Evolutionary conservation across 2,797 vertebrate genomes (phyloP).

Genomic region (Centroberyx gerrardi): DNA sequence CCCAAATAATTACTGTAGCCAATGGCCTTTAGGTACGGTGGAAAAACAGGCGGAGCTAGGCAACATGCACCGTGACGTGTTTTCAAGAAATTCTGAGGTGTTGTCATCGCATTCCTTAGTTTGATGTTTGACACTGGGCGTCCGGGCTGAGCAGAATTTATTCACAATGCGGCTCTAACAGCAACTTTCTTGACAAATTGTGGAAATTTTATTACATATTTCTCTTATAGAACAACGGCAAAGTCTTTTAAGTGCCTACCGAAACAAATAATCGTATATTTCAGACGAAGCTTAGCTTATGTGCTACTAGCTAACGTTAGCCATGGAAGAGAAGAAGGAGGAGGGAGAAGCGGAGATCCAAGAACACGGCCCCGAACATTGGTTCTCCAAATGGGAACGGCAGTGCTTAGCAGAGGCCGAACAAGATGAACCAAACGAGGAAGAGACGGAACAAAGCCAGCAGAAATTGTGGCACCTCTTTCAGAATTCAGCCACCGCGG

Average conservation of each 20-base stretch:
- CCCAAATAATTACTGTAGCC: not conserved
- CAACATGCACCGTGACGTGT: slow-evolving; percentile 48
- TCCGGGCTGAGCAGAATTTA: slow-evolving; percentile 22
- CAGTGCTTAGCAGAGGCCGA: slow-evolving; percentile 95
- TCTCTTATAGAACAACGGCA: not conserved
- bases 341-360: slow-evolving; percentile 96
- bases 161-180: slow-evolving; percentile 69
- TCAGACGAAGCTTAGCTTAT: slow-evolving; percentile 44
- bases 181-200: not conserved
- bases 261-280: slow-evolving; percentile 21
- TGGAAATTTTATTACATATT: slow-evolving; percentile 12
- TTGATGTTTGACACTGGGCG: slow-evolving; percentile 57
- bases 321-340: slow-evolving; percentile 95
- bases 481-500: slow-evolving; percentile 96
- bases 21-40: slow-evolving; percentile 43
- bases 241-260: not conserved
- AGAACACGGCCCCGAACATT: slow-evolving; percentile 98
- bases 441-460: slow-evolving; percentile 86
- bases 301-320: slow-evolving; percentile 67
- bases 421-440: slow-evolving; percentile 89
- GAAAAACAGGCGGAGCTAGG: slow-evolving; percentile 52
- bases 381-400: slow-evolving; percentile 98
- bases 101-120: slow-evolving; percentile 77
- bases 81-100: slow-evolving; percentile 71
- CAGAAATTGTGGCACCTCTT: slow-evolving; percentile 97